Percentiles rank a stretch among this genome's conserved stretches.
Evolutionary conservation across 2,113 vertebrate species (phyloP).

Genomic region (Aptenodytes forsteri): DNA sequence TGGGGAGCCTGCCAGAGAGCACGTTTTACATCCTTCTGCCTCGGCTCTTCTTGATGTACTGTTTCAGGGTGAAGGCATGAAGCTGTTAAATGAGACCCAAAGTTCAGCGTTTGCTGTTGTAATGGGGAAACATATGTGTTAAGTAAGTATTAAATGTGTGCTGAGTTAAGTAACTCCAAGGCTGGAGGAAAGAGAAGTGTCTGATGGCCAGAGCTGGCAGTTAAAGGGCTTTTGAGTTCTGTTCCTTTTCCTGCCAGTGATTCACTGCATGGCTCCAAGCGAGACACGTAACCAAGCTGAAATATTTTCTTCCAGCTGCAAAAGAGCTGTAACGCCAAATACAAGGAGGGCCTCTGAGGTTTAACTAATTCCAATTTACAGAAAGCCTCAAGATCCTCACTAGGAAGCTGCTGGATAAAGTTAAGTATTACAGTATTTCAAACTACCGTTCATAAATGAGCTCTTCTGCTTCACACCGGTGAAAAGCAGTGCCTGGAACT

Average conservation of each 20-base stretch:
- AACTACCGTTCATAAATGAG: not conserved
- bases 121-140: not conserved
- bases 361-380: not conserved
- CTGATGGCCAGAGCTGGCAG: not conserved
- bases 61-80: not conserved
- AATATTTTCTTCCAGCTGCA: slow-evolving; percentile 23
- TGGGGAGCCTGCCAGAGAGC: not conserved
- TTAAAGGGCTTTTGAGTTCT: not conserved
- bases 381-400: not conserved
- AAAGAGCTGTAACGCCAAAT: not conserved
- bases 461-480: not conserved
- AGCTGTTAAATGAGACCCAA: not conserved
- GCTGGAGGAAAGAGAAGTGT: not conserved
- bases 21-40: not conserved
- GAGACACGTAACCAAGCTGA: not conserved
- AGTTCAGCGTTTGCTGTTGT: not conserved
- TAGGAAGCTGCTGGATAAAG: not conserved
- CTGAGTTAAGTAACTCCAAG: not conserved
- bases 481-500: not conserved
- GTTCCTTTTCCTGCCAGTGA: slow-evolving; percentile 30
- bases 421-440: not conserved
- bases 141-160: not conserved
- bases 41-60: rapidly evolving
- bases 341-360: not conserved
- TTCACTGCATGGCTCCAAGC: not conserved